Evolutionary conservation across 1,140 invertebrate genomes (phyloP).

Genomic region (Lycorma delicatula): DNA sequence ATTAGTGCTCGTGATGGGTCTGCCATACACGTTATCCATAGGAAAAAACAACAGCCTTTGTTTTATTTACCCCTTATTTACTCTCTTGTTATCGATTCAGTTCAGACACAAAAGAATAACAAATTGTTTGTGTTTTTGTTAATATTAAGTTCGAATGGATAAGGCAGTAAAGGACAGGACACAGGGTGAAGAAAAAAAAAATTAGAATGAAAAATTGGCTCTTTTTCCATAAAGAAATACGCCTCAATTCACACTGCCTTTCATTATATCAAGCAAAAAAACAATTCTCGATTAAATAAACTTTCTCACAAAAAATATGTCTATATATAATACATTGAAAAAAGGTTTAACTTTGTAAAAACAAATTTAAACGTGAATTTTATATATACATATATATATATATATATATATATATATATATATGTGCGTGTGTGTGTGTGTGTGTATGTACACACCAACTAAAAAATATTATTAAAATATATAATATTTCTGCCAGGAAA

Average conservation of each 20-base stretch:
- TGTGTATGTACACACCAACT: no score
- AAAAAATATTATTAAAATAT: no score
- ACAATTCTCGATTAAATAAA: no score
- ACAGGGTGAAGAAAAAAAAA: neutral
- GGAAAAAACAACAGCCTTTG: constrained; percentile 7
- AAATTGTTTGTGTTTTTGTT: constrained; percentile 17
- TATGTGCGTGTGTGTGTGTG: neutral
- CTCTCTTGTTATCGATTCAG: constrained; percentile 14
- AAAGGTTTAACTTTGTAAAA: no score
- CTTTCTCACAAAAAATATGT: no score
- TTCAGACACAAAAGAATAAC: constrained; percentile 16
- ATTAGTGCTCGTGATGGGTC: constrained; percentile 3
- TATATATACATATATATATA: constrained; percentile 3
- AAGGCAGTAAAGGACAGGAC: neutral
- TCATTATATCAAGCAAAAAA: no score
- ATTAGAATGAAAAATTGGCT: no score
- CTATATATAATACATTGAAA: no score
- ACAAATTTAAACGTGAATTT: no score
- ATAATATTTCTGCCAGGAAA: no score
- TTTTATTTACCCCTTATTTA: constrained; percentile 17
- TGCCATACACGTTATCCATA: neutral
- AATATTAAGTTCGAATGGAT: constrained; percentile 8
- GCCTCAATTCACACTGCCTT: no score
- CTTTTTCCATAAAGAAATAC: no score
- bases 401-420: neutral